Conservation (phyloP, 2,113 vertebrate species). For the Hylia prasina region DNA sequence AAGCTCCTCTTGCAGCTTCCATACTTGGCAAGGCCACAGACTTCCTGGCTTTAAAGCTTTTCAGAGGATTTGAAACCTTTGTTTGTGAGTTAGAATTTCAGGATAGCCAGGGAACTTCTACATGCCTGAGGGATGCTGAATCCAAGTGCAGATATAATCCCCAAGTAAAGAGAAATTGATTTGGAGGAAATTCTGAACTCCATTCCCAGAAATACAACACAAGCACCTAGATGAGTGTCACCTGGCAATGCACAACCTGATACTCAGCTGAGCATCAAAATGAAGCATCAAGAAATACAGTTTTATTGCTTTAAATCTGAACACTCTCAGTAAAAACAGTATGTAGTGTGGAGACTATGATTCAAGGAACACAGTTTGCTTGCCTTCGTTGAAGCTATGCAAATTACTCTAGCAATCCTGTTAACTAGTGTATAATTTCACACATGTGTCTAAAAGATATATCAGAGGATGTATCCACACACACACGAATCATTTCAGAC, state of each 20-base stretch:
- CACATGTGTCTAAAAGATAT: neutral
- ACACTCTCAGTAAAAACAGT: neutral
- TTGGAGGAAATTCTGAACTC: neutral
- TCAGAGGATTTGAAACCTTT: neutral
- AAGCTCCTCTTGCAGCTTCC: neutral
- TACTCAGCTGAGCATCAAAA: neutral
- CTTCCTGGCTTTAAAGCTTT: neutral
- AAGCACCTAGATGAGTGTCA: neutral
- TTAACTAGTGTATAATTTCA: neutral
- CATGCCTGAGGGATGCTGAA: neutral
- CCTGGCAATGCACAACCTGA: neutral
- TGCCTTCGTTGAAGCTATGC: neutral
- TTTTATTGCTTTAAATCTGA: neutral
- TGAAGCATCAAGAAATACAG: neutral
- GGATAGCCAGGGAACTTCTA: neutral
- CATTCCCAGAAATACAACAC: neutral
- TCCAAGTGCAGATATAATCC: neutral
- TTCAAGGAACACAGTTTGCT: neutral
- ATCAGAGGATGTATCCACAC: neutral
- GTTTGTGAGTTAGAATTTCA: neutral
- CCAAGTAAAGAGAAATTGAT: neutral
- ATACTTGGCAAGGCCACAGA: neutral
- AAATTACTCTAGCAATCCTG: neutral
- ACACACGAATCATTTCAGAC: neutral
- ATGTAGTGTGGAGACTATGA: fast-evolving